These are phyloP conservation scores for Armadillidium nasatum DNA, from an alignment of 1,140 invertebrate species.

Conservation along the genomic window DNA sequence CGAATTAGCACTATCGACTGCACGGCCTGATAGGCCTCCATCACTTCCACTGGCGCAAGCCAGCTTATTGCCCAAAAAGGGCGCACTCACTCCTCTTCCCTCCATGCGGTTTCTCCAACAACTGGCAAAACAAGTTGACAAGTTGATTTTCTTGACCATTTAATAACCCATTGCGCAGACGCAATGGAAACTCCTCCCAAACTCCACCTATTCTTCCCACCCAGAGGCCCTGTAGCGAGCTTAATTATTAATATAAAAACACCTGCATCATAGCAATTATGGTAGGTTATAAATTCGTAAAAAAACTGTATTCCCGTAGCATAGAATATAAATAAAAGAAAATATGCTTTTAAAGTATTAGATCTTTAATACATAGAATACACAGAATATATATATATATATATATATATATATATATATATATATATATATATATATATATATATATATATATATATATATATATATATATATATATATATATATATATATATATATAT, in stretches of 20 bases:
- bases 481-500: too few relatives aligned
- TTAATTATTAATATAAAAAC: constrained; percentile 7
- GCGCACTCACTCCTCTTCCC: constrained; percentile 9
- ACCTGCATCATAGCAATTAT: constrained; percentile 10
- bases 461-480: too few relatives aligned
- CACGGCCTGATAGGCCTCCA: constrained; percentile 6
- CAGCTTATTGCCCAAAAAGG: constrained; percentile 9
- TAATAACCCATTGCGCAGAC: constrained; percentile 2
- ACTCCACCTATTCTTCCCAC: neutral
- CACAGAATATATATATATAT: too few relatives aligned
- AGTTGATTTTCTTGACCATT: constrained; percentile 7
- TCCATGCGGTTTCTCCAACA: constrained; percentile 8
- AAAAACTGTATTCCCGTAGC: neutral
- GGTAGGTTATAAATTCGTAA: neutral
- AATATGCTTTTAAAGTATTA: too few relatives aligned
- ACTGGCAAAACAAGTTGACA: neutral
- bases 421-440: too few relatives aligned
- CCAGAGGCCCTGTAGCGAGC: constrained; percentile 2
- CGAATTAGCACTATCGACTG: constrained; percentile 24
- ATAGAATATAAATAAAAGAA: neutral
- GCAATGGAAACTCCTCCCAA: neutral
- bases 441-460: too few relatives aligned
- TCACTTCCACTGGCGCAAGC: constrained; percentile 4
- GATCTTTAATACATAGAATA: too few relatives aligned
- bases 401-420: too few relatives aligned